Conservation (phyloP, 2,888 invertebrate genomes). For the Drosophila helvetica region DNA sequence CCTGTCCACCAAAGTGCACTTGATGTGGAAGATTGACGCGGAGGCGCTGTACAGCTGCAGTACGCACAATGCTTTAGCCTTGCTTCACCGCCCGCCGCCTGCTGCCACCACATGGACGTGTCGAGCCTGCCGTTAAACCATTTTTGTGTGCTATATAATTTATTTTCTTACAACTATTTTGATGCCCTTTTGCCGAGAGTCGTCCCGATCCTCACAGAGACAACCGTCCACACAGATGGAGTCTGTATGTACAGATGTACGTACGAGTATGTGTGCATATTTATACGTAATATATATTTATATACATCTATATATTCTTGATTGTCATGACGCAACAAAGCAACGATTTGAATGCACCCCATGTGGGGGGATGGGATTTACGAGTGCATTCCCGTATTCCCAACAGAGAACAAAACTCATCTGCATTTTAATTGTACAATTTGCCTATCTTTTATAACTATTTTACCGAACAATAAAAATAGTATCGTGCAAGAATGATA, state of each 20-base stretch:
- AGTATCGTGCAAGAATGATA: background rate
- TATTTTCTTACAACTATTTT: conserved; percentile 9
- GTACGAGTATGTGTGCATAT: no score
- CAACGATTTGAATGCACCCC: background rate
- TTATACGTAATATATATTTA: conserved; percentile 36
- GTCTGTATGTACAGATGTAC: conserved; percentile 1
- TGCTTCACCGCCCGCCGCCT: no score
- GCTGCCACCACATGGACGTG: no score
- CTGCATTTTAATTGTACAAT: conserved; percentile 32
- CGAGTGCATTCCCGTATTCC: background rate
- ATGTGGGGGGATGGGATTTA: background rate
- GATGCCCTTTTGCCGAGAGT: background rate
- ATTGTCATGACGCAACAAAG: conserved; percentile 31
- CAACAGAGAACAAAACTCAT: conserved; percentile 20
- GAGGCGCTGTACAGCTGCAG: background rate
- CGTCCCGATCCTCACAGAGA: background rate
- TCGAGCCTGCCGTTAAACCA: conserved; percentile 17
- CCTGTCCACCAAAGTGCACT: background rate
- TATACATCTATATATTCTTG: conserved; percentile 28
- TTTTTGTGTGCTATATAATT: background rate
- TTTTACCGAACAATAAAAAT: conserved; percentile 6
- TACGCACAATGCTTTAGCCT: background rate
- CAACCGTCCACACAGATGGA: background rate
- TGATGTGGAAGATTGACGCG: background rate
- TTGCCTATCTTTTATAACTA: conserved; percentile 17